phyloP scores from a whole-genome alignment of 2,888 invertebrate genomes.

The Alloplasta piceator region DNA sequence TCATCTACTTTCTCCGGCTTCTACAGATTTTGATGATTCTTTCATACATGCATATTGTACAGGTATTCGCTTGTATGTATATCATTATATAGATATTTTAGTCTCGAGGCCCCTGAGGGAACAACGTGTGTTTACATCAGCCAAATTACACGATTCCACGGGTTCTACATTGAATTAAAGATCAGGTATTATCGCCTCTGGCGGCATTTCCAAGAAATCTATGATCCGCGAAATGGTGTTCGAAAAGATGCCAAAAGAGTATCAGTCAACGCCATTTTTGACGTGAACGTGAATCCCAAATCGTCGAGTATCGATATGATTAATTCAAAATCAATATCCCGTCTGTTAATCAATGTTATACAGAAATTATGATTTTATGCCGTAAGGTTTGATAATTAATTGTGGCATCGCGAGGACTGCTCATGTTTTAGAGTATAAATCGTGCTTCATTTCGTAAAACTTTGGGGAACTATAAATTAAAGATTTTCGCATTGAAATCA shows the following conservation, averaged over 20 bases:
- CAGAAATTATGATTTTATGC: too few species aligned
- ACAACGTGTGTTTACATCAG: conserved; percentile 61
- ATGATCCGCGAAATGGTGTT: neutral
- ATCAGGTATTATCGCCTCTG: conserved; percentile 60
- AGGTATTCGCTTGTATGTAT: neutral
- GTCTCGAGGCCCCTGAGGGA: conserved; percentile 46
- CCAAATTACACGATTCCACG: conserved; percentile 65
- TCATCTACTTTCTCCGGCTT: conserved; percentile 59
- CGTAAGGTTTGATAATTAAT: too few species aligned
- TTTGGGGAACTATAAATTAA: too few species aligned
- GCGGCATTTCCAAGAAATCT: conserved; percentile 28
- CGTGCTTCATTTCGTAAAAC: too few species aligned
- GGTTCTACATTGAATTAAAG: conserved; percentile 66
- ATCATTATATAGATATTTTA: neutral
- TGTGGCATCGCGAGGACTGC: too few species aligned
- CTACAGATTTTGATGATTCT: conserved; percentile 49
- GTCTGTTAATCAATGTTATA: too few species aligned
- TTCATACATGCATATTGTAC: neutral
- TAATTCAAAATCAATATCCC: too few species aligned
- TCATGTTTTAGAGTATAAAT: too few species aligned
- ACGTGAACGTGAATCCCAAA: neutral
- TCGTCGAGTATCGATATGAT: too few species aligned
- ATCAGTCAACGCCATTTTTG: neutral
- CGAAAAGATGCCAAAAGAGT: conserved; percentile 15
- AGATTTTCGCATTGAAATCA: too few species aligned